Percentiles rank a stretch among this genome's conserved stretches.
phyloP scores from a whole-genome alignment of 2,888 invertebrate species.

The Stegophylla sp. region DNA sequence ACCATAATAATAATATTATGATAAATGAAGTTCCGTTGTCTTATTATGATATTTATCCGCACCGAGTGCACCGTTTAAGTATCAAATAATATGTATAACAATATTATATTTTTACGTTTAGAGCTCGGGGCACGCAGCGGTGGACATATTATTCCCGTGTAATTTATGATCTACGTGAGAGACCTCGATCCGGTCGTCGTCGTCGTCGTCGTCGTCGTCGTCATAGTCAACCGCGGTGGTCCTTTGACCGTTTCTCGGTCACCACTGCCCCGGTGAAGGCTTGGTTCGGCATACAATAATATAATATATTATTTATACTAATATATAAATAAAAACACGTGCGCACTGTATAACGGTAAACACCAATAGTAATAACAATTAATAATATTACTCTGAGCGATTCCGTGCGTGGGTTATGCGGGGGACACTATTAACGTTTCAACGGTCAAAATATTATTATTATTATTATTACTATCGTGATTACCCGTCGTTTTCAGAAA shows the following conservation, averaged over 20 bases:
- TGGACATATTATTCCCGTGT: slow-evolving; percentile 5
- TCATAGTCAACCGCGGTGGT: neutral
- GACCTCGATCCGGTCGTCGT: slow-evolving; percentile 6
- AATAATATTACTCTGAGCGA: neutral
- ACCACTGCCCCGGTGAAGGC: neutral
- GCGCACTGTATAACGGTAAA: slow-evolving; percentile 16
- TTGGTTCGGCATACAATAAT: too few relatives aligned
- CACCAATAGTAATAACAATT: too few relatives aligned
- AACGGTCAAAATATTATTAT: neutral
- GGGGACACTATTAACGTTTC: slow-evolving; percentile 16
- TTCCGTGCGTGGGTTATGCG: neutral
- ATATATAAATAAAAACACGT: too few relatives aligned
- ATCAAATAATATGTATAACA: too few relatives aligned
- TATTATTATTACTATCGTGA: neutral
- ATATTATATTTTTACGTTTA: too few relatives aligned
- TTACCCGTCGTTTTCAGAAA: neutral
- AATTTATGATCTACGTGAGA: slow-evolving; percentile 1
- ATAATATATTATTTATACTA: neutral
- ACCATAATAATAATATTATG: too few relatives aligned
- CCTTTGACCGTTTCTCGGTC: neutral
- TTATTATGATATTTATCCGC: slow-evolving; percentile 1
- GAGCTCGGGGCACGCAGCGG: slow-evolving; percentile 2
- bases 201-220: too few relatives aligned
- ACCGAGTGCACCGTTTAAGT: slow-evolving; percentile 11
- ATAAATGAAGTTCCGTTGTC: slow-evolving; percentile 21